A percentile compares a stretch with the other conserved stretches of the same genome.
These are phyloP conservation scores for Bungarus multicinctus DNA, from an alignment of 2,113 vertebrate genomes.

Conservation along the genomic window DNA sequence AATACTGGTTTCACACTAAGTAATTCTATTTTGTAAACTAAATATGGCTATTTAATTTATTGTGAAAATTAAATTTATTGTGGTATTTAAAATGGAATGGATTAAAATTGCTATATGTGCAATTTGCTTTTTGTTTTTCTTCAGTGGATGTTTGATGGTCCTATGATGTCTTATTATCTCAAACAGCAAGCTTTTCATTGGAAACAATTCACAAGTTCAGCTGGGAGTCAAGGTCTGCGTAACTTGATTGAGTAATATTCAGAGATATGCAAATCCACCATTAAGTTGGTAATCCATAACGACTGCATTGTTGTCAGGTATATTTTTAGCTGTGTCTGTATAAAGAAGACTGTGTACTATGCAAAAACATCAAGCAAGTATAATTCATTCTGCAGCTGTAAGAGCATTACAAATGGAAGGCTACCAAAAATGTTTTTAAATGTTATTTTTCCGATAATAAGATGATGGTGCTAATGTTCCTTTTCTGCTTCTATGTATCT, in stretches of 20 bases:
- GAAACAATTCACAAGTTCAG: not conserved
- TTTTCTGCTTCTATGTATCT: not conserved
- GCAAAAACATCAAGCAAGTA: not conserved
- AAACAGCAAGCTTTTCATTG: not conserved
- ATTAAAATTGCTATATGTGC: slow-evolving; percentile 79
- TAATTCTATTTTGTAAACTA: slow-evolving; percentile 87
- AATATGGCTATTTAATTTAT: slow-evolving; percentile 86
- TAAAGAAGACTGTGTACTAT: not conserved
- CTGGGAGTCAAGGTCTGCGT: not conserved
- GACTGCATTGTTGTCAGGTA: not conserved
- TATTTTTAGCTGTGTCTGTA: not conserved
- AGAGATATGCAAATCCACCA: not conserved
- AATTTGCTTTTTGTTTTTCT: slow-evolving; percentile 46
- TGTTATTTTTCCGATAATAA: not conserved
- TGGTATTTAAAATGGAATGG: slow-evolving; percentile 83
- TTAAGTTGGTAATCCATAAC: not conserved
- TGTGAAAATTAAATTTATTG: slow-evolving; percentile 84
- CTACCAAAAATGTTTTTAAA: not conserved
- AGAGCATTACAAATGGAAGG: not conserved
- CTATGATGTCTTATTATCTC: not conserved
- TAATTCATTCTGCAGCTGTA: not conserved
- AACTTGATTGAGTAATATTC: not conserved
- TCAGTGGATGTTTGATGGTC: slow-evolving; percentile 2
- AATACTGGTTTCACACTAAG: slow-evolving; percentile 83
- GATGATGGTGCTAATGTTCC: not conserved